Base-by-base conservation (phyloP, 2,888 invertebrate genomes). In the Phrixothrix hirtus region DNA sequence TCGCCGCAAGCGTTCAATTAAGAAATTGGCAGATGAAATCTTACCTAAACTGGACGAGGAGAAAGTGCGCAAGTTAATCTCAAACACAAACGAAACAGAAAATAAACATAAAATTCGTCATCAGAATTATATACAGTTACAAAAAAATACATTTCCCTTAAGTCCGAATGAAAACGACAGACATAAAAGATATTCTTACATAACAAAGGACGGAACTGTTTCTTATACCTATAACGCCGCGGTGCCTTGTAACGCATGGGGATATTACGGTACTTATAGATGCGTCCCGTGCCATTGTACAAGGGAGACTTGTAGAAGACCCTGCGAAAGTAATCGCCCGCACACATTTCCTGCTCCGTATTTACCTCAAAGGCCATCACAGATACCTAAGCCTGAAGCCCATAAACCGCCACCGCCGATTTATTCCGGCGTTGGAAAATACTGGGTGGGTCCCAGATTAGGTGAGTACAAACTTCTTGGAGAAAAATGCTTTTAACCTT, bases 141-240 rank as follows among this genome's bases (percentile, higher is more conserved):
- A 4, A 14, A 14, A 16, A 1, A 37, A 12, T 13, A 36, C 9
- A 6, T 4, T 21, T 1, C 6, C 17, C 15, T 9, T 7, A 11
- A 44, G 39, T 15, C 29, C 34, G n/a, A 17, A 14, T 7, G 34
- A 54, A 25, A 47, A 36, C 10, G 55, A 47, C 21, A 51, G 62
- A 14, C 37, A 47, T n/a, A 61, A 61, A 39, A 45, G 62, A 29
- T 60, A 56, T 38, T 54, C 58, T 5, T 62, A 58, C 34, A 27
- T 58, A 16, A 61, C 59, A 26, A 51, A 47, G 13, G 55, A 57
- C 16, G 62, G 62, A 9, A 45, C 49, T n/a, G 16, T 63, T n/a
- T 55, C 47, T 29, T 63, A 63, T 29, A 44, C 48, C 7, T 62
- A 58, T 35, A 47, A 47, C 26, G 49, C 58, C 11, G 26, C 44